Percentiles rank a stretch among this genome's conserved stretches.
Conservation (phyloP, 2,888 invertebrate species). For the Ptilodon capucinus region DNA sequence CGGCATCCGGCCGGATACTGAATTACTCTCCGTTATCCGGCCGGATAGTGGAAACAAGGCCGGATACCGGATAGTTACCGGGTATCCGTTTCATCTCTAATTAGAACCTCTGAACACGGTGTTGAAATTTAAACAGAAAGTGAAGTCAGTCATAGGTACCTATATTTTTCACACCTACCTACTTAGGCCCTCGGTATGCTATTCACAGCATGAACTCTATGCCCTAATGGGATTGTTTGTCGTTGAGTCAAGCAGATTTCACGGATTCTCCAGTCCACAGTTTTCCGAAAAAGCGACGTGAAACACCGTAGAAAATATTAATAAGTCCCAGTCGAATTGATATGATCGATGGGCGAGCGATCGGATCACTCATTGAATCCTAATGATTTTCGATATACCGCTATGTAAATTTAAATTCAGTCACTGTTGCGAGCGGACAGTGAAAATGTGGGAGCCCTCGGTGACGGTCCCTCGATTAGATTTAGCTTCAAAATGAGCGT, state of each 20-base stretch:
- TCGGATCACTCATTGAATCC: conserved; percentile 62
- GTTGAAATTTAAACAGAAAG: neutral
- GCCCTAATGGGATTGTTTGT: neutral
- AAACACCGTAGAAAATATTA: conserved; percentile 35
- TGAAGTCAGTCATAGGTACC: neutral
- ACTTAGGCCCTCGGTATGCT: neutral
- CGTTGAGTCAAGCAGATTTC: conserved; percentile 9
- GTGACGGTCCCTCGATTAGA: conserved; percentile 67
- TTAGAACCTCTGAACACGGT: neutral
- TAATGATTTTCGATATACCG: conserved; percentile 68
- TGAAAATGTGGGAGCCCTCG: conserved; percentile 75
- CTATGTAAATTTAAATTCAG: conserved; percentile 78
- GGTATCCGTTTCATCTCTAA: too few species aligned
- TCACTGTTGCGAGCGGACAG: conserved; percentile 62
- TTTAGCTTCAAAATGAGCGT: conserved; percentile 73
- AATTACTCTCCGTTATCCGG: too few species aligned
- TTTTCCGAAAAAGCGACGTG: conserved; percentile 30
- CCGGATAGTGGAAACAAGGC: too few species aligned
- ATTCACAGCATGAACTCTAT: neutral
- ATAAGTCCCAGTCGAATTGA: conserved; percentile 54
- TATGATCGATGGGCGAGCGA: conserved; percentile 62
- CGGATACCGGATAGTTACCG: too few species aligned
- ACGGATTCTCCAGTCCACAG: conserved; percentile 25
- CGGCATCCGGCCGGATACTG: too few species aligned
- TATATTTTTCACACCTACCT: neutral